phyloP scores from a whole-genome alignment of 37 sponge, comb jelly and placozoan genomes.

The Axinella damicornis region DNA sequence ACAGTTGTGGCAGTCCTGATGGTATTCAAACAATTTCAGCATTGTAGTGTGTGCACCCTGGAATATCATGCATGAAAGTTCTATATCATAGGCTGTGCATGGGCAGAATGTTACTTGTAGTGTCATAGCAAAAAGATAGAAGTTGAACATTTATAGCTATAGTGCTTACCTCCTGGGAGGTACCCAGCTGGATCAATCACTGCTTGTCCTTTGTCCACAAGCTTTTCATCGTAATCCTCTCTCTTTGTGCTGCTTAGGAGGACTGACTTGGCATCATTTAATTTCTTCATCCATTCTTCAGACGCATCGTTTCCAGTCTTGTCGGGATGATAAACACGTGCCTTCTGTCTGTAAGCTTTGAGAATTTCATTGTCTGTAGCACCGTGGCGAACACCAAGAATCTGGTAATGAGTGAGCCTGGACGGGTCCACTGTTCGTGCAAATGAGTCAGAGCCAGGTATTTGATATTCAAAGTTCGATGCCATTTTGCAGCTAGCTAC shows the following conservation, averaged over 20 bases:
- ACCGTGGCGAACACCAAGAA: not conserved
- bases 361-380: constrained; percentile 1
- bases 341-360: not conserved
- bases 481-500: no score
- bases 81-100: no score
- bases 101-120: no score
- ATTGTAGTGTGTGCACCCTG: no score
- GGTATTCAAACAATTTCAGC: no score
- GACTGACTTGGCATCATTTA: constrained; percentile 5
- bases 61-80: no score
- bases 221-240: constrained; percentile 2
- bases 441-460: constrained; percentile 17
- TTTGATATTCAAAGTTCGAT: not conserved
- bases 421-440: not conserved
- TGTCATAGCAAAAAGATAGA: no score
- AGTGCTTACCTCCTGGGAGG: constrained; percentile 2
- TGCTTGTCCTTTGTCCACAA: not conserved
- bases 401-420: not conserved
- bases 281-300: constrained; percentile 2
- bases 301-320: not conserved
- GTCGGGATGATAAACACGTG: constrained; percentile 12
- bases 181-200: not conserved
- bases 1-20: no score
- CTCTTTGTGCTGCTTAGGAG: not conserved
- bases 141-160: no score